These are phyloP conservation scores for Limonius californicus DNA, from an alignment of 1,140 invertebrate genomes.

Conservation along the genomic window DNA sequence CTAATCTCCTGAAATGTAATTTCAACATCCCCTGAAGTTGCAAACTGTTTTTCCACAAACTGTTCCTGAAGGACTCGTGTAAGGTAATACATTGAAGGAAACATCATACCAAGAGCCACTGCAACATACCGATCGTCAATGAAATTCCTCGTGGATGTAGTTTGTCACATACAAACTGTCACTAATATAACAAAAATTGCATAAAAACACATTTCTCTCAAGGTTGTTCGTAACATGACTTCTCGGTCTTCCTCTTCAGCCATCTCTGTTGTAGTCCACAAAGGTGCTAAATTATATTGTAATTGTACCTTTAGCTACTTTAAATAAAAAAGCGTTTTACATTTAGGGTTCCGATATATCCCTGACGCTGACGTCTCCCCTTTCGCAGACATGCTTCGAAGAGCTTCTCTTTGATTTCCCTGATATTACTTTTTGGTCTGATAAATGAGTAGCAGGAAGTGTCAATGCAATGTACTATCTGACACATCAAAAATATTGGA, in stretches of 20 bases:
- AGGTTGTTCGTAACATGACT: background rate
- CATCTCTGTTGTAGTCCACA: background rate
- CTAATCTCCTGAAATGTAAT: constrained; percentile 12
- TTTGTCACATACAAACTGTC: constrained; percentile 8
- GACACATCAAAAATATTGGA: too few relatives aligned
- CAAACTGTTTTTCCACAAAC: constrained; percentile 3
- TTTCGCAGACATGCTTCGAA: too few relatives aligned
- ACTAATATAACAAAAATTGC: constrained; percentile 9
- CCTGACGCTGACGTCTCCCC: too few relatives aligned
- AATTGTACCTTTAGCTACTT: background rate
- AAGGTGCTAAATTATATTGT: background rate
- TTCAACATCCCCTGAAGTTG: background rate
- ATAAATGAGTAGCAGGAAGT: too few relatives aligned
- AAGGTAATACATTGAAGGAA: constrained; percentile 15
- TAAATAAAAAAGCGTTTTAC: too few relatives aligned
- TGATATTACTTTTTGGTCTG: too few relatives aligned
- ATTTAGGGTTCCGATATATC: too few relatives aligned
- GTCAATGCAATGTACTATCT: too few relatives aligned
- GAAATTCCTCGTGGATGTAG: background rate
- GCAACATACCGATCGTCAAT: background rate
- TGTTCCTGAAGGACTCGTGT: background rate
- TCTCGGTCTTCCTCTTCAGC: background rate
- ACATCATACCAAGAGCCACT: constrained; percentile 14
- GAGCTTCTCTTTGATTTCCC: too few relatives aligned
- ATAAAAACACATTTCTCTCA: background rate